Evolutionary conservation across 1,140 invertebrate genomes (phyloP).

Genomic region (Hormaphis cornu): DNA sequence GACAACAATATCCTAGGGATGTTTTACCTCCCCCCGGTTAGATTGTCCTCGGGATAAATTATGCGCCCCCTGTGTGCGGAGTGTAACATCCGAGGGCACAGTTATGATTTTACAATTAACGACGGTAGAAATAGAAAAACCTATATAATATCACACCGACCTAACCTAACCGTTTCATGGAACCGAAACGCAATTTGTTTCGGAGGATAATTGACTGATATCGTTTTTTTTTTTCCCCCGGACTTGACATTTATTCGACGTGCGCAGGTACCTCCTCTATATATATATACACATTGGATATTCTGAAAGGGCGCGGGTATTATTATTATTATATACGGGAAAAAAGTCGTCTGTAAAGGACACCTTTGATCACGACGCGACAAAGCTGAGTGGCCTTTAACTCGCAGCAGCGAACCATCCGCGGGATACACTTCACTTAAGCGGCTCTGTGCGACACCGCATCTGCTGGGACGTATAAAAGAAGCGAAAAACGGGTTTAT

Average conservation of each 20-base stretch:
- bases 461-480: not conserved
- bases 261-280: too few relatives aligned
- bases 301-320: not conserved
- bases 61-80: too few relatives aligned
- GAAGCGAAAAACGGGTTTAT: constrained; percentile 1
- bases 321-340: not conserved
- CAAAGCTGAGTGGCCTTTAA: constrained; percentile 25
- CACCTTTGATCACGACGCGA: constrained; percentile 25
- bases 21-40: too few relatives aligned
- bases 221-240: not conserved
- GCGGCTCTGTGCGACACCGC: not conserved
- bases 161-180: too few relatives aligned
- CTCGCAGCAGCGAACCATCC: not conserved
- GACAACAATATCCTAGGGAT: too few relatives aligned
- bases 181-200: not conserved
- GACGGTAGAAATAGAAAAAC: too few relatives aligned
- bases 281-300: too few relatives aligned
- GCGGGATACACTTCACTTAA: not conserved
- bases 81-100: too few relatives aligned
- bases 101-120: too few relatives aligned
- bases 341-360: constrained; percentile 18
- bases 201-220: not conserved
- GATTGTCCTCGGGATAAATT: too few relatives aligned
- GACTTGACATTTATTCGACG: not conserved
- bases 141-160: too few relatives aligned